These are phyloP conservation scores for Brenthis ino DNA, from an alignment of 2,888 invertebrate species.

Conservation along the genomic window DNA sequence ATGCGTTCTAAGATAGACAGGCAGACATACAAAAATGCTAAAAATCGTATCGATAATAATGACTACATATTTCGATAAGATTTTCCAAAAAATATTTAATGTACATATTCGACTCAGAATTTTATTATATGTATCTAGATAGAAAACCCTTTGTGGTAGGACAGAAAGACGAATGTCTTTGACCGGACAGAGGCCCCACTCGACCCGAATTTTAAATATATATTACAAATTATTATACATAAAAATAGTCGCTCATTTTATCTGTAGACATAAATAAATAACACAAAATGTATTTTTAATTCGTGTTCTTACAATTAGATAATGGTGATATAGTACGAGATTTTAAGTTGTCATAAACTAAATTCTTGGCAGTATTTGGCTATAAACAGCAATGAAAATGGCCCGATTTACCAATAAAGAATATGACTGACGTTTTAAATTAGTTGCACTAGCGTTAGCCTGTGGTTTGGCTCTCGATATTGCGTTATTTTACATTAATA, in stretches of 20 bases:
- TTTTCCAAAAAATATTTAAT: too few species aligned
- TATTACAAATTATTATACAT: too few species aligned
- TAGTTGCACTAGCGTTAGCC: slow-evolving; percentile 29
- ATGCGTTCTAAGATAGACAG: too few species aligned
- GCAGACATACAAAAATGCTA: too few species aligned
- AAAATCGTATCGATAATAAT: too few species aligned
- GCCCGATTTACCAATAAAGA: slow-evolving; percentile 29
- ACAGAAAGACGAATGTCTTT: too few species aligned
- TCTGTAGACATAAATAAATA: not conserved
- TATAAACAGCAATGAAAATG: slow-evolving; percentile 32
- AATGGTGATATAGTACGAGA: slow-evolving; percentile 19
- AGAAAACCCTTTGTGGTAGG: too few species aligned
- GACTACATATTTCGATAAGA: too few species aligned
- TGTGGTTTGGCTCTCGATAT: slow-evolving; percentile 32
- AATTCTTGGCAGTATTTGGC: slow-evolving; percentile 28
- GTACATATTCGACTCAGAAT: too few species aligned
- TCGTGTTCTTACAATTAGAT: slow-evolving; percentile 18
- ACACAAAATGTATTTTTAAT: not conserved
- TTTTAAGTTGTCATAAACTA: slow-evolving; percentile 34
- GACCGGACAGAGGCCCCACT: too few species aligned
- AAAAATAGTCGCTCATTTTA: not conserved
- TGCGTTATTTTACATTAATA: slow-evolving; percentile 8
- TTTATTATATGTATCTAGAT: too few species aligned
- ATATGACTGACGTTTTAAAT: slow-evolving; percentile 35
- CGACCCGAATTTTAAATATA: too few species aligned